Conservation (phyloP, 2,113 vertebrate species). For the Platysternon megacephalum region DNA sequence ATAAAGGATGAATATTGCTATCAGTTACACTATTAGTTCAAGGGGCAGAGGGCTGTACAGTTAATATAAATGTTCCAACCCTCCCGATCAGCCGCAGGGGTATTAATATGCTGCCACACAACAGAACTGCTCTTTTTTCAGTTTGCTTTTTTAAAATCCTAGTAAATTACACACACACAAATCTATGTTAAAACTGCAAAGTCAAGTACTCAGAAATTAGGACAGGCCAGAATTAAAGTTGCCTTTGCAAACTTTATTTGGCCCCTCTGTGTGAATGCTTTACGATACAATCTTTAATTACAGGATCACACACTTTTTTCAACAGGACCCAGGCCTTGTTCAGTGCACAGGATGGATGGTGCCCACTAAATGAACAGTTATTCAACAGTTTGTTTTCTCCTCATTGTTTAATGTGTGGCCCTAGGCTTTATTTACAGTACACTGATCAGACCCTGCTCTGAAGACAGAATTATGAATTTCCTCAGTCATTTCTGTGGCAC, state of each 20-base stretch:
- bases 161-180: background rate
- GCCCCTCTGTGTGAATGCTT: no score
- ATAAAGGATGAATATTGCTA: background rate
- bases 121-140: accelerated
- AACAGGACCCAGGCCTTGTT: accelerated
- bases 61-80: no score
- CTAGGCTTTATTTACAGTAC: no score
- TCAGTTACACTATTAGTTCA: background rate
- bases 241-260: background rate
- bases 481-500: no score
- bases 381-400: no score
- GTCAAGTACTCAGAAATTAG: background rate
- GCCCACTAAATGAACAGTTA: background rate
- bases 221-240: background rate
- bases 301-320: accelerated
- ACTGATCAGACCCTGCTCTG: no score
- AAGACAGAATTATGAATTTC: no score
- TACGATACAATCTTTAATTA: accelerated
- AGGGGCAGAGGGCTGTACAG: no score
- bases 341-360: background rate
- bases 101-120: background rate
- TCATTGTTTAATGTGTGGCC: no score
- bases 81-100: accelerated
- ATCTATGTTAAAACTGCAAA: background rate
- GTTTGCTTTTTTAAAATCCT: background rate